phyloP scores from a whole-genome alignment of 2,888 invertebrate species.

The Junonia oenone region DNA sequence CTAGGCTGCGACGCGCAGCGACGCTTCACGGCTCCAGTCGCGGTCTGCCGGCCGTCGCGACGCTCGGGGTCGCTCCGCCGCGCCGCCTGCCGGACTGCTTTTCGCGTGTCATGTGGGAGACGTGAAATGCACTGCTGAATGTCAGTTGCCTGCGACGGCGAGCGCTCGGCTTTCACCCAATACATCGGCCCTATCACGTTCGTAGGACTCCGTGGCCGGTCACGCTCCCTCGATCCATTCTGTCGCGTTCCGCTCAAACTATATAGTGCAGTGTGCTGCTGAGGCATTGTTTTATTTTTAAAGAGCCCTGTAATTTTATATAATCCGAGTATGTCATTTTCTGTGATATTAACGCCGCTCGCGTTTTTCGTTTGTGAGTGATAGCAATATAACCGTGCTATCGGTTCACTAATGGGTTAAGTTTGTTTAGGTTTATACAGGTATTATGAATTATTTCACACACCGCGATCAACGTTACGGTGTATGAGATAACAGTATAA shows the following conservation, averaged over 20 bases:
- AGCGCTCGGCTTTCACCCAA: conserved; percentile 35
- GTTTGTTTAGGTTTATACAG: conserved; percentile 40
- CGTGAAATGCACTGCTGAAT: conserved; percentile 61
- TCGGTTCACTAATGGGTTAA: conserved; percentile 53
- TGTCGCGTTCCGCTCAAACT: conserved; percentile 32
- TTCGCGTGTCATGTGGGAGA: conserved; percentile 49
- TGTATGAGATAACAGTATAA: conserved; percentile 69
- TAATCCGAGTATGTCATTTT: conserved; percentile 26
- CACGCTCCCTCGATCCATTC: conserved; percentile 27
- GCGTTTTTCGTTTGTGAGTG: conserved; percentile 14
- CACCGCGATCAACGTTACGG: conserved; percentile 55
- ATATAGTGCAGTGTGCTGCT: conserved; percentile 57
- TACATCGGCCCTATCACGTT: conserved; percentile 22
- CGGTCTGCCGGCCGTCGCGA: conserved; percentile 79
- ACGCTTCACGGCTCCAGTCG: conserved; percentile 66
- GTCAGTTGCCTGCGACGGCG: conserved; percentile 35
- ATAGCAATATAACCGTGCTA: conserved; percentile 41
- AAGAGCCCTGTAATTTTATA: conserved; percentile 34
- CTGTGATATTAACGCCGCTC: conserved; percentile 8
- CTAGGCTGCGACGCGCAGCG: conserved; percentile 71
- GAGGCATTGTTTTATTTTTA: conserved; percentile 55
- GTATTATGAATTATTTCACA: conserved; percentile 37
- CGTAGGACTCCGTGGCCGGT: conserved; percentile 25
- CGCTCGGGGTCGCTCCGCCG: conserved; percentile 72
- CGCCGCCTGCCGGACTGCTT: conserved; percentile 58